These are phyloP conservation scores for Macaria notata DNA, from an alignment of 2,888 invertebrate genomes.

Conservation along the genomic window DNA sequence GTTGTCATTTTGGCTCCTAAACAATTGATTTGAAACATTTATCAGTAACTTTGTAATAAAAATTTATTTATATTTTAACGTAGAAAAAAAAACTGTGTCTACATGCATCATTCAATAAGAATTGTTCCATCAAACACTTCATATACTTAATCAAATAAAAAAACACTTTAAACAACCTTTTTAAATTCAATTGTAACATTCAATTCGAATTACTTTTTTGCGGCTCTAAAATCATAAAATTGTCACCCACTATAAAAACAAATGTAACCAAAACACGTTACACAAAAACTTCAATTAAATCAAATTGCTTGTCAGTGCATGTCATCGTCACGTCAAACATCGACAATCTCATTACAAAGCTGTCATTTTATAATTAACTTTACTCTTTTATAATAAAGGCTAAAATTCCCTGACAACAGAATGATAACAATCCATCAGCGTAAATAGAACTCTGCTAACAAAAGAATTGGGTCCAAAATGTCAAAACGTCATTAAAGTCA, in stretches of 20 bases:
- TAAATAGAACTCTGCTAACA: slow-evolving; percentile 6
- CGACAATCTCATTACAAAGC: slow-evolving; percentile 38
- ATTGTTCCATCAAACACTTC: too few relatives aligned
- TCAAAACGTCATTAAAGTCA: slow-evolving; percentile 8
- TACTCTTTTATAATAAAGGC: background rate
- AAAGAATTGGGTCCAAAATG: slow-evolving; percentile 9
- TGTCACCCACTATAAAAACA: slow-evolving; percentile 17
- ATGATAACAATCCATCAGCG: slow-evolving; percentile 2
- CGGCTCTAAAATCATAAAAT: too few relatives aligned
- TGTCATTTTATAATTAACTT: slow-evolving; percentile 15
- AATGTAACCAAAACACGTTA: slow-evolving; percentile 17
- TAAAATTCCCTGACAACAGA: slow-evolving; percentile 2
- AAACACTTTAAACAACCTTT: too few relatives aligned
- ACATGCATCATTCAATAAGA: too few relatives aligned
- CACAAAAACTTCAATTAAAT: slow-evolving; percentile 43
- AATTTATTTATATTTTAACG: too few relatives aligned
- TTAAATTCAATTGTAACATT: too few relatives aligned
- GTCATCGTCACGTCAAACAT: slow-evolving; percentile 43
- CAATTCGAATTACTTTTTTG: too few relatives aligned
- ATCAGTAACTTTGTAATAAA: too few relatives aligned
- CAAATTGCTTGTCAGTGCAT: slow-evolving; percentile 49
- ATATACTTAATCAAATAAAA: too few relatives aligned
- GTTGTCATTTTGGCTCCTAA: too few relatives aligned
- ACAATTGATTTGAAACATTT: too few relatives aligned
- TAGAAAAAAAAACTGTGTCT: too few relatives aligned